Conservation (phyloP, 1,140 invertebrate species). For the Heterodera schachtii region DNA sequence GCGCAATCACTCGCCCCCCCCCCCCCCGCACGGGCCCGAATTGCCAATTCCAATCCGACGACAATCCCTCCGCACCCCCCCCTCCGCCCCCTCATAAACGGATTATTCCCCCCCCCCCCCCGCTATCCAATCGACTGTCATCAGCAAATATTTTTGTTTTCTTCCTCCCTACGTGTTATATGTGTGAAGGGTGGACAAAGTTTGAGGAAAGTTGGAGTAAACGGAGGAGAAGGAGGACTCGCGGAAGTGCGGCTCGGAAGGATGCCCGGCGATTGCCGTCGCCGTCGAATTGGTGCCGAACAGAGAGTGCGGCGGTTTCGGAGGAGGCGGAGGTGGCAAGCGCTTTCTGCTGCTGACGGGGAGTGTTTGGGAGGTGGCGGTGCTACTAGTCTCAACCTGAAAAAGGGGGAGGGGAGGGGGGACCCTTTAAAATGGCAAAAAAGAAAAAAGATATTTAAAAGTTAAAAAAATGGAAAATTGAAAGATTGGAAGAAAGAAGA, state of each 20-base stretch:
- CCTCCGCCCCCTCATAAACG: conserved; percentile 1
- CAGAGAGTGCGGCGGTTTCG: not conserved
- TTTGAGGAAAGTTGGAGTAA: conserved; percentile 7
- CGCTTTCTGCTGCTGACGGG: not conserved
- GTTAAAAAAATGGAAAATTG: not conserved
- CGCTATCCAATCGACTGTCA: conserved; percentile 6
- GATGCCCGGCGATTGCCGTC: too few species aligned
- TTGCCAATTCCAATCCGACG: not conserved
- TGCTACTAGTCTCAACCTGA: not conserved
- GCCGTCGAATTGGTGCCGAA: not conserved
- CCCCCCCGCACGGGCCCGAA: too few species aligned
- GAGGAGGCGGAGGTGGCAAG: not conserved
- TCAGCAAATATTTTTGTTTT: not conserved
- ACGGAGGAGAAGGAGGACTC: conserved; percentile 4
- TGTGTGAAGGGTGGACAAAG: not conserved
- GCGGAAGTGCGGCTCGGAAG: not conserved
- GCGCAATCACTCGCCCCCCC: not conserved
- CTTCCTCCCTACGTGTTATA: not conserved
- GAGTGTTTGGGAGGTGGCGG: not conserved
- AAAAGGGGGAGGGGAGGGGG: not conserved
- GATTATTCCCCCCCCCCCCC: not conserved
- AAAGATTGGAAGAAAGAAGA: not conserved
- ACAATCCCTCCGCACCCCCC: conserved; percentile 3
- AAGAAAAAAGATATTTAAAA: not conserved
- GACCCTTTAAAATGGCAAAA: not conserved